Percentiles rank a stretch among this genome's conserved stretches.
These are phyloP conservation scores for Cryptophagus acutangulus DNA, from an alignment of 2,888 invertebrate species.

Conservation along the genomic window DNA sequence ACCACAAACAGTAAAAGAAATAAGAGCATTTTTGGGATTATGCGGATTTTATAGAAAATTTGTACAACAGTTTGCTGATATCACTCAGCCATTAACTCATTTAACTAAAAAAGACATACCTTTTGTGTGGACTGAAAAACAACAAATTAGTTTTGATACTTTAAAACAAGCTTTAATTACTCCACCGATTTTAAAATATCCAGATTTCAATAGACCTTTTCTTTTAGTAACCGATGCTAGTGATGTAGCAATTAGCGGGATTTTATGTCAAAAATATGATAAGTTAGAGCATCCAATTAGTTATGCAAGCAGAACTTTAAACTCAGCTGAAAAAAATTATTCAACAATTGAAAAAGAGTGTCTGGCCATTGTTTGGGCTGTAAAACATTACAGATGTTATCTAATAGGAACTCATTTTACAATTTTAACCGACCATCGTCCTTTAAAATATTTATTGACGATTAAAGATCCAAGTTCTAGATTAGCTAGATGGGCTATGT, in stretches of 20 bases:
- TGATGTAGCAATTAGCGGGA: neutral
- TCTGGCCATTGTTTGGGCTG: slow-evolving; percentile 9
- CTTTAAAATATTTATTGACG: slow-evolving; percentile 10
- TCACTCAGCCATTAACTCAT: slow-evolving; percentile 8
- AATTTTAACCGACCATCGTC: slow-evolving; percentile 12
- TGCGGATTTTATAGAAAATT: neutral
- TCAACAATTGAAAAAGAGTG: slow-evolving; percentile 12
- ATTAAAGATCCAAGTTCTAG: slow-evolving; percentile 13
- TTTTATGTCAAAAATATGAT: neutral
- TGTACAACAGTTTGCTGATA: neutral
- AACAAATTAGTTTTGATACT: slow-evolving; percentile 10
- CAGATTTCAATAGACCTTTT: neutral
- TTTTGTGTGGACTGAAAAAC: slow-evolving; percentile 9
- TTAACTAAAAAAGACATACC: no score
- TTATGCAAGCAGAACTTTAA: slow-evolving; percentile 5
- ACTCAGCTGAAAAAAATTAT: slow-evolving; percentile 11
- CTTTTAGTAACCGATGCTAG: slow-evolving; percentile 1
- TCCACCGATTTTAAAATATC: slow-evolving; percentile 11
- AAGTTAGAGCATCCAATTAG: neutral
- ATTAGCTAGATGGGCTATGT: slow-evolving; percentile 11
- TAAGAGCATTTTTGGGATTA: neutral
- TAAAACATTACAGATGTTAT: slow-evolving; percentile 10
- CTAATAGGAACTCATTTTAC: slow-evolving; percentile 11
- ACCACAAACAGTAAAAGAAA: slow-evolving; percentile 6
- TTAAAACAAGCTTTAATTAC: slow-evolving; percentile 6